Evolutionary conservation across 2,113 vertebrate species (phyloP).

Genomic region (Lophius piscatorius): DNA sequence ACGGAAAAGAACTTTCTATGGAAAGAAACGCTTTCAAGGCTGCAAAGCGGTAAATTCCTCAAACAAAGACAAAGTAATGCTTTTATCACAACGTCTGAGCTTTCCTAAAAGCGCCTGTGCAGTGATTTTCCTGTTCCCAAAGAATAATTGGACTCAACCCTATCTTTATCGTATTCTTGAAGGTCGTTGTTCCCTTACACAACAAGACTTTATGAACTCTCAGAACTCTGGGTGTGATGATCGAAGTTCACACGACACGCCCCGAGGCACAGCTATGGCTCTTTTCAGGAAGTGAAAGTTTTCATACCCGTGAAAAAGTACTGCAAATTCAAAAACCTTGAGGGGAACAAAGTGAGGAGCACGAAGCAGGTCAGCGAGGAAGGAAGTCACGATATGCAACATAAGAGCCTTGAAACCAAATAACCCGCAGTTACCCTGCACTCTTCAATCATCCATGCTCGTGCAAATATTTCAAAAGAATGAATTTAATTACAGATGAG

Average conservation of each 20-base stretch:
- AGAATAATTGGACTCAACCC: background rate
- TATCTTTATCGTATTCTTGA: background rate
- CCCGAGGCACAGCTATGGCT: background rate
- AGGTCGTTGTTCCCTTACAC: background rate
- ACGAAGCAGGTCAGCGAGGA: constrained; percentile 27
- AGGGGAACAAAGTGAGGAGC: background rate
- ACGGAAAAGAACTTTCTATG: no score
- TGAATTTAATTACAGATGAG: constrained; percentile 16
- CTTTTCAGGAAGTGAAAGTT: constrained; percentile 46
- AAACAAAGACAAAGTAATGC: background rate
- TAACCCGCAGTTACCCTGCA: background rate
- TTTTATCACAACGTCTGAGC: rapidly evolving
- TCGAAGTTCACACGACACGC: background rate
- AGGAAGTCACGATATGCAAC: constrained; percentile 15
- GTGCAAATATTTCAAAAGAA: constrained; percentile 18
- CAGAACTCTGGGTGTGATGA: constrained; percentile 11
- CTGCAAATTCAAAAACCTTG: constrained; percentile 14
- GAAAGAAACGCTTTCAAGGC: background rate
- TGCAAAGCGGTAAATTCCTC: background rate
- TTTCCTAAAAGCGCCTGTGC: background rate
- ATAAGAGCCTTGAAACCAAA: constrained; percentile 2
- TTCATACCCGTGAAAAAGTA: constrained; percentile 13
- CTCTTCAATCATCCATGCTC: background rate
- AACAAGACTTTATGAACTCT: constrained; percentile 18
- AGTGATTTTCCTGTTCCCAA: background rate